These are phyloP conservation scores for Sycophila texana DNA, from an alignment of 2,888 invertebrate genomes.

Conservation along the genomic window DNA sequence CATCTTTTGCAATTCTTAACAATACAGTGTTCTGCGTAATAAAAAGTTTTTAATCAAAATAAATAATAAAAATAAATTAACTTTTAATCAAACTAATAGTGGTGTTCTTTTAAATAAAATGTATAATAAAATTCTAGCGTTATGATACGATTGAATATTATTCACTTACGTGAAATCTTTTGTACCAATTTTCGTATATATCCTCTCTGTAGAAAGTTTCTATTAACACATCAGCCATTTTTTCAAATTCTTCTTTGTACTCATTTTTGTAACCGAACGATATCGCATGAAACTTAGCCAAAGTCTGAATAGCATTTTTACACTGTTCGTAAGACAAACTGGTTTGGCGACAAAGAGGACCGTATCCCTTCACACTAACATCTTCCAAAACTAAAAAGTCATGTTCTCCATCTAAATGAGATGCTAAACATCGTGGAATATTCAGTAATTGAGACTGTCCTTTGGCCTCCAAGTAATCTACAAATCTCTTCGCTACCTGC, in stretches of 20 bases:
- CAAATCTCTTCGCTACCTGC: slow-evolving; percentile 67
- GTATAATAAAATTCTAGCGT: too few relatives aligned
- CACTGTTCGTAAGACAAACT: slow-evolving; percentile 68
- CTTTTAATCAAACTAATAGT: too few relatives aligned
- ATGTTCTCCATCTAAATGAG: slow-evolving; percentile 72
- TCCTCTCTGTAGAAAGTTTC: slow-evolving; percentile 68
- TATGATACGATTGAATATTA: too few relatives aligned
- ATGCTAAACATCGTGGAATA: slow-evolving; percentile 69
- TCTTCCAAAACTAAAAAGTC: slow-evolving; percentile 76
- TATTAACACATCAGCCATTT: slow-evolving; percentile 60
- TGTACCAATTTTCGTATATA: slow-evolving; percentile 67
- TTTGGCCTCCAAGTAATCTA: slow-evolving; percentile 65
- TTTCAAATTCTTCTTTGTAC: slow-evolving; percentile 69
- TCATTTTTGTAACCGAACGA: slow-evolving; percentile 75
- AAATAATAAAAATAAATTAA: too few relatives aligned
- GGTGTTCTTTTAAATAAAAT: too few relatives aligned
- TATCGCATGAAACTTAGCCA: slow-evolving; percentile 76
- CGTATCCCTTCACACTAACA: slow-evolving; percentile 70
- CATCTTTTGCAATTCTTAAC: slow-evolving; percentile 78
- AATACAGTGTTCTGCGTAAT: slow-evolving; percentile 16
- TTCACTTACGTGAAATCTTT: slow-evolving; percentile 66
- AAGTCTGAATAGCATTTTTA: slow-evolving; percentile 68
- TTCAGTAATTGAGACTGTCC: slow-evolving; percentile 60
- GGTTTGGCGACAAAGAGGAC: slow-evolving; percentile 66
- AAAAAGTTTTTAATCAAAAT: neutral